phyloP scores from a whole-genome alignment of 2,888 invertebrate genomes.

The Andricus quercusramuli region DNA sequence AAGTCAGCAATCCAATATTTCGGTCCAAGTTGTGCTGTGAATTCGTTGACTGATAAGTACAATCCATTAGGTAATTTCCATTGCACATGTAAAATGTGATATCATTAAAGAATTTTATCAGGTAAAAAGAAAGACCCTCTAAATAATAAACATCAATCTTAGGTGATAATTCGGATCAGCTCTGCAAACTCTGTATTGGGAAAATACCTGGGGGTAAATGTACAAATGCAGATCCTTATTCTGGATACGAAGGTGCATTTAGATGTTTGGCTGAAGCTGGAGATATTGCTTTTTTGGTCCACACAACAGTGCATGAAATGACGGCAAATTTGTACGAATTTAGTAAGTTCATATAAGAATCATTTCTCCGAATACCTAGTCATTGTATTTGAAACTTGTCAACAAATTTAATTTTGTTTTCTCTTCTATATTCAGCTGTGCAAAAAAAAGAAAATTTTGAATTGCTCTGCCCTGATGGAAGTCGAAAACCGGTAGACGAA shows the following conservation, averaged over 20 bases:
- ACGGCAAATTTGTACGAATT: conserved; percentile 82
- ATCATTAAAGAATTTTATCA: too few relatives aligned
- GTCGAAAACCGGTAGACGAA: conserved; percentile 84
- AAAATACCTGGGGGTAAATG: conserved; percentile 89
- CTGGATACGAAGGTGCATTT: conserved; percentile 95
- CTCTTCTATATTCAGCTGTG: conserved; percentile 47
- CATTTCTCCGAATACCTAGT: conserved; percentile 39
- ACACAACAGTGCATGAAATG: conserved; percentile 89
- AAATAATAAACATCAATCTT: conserved; percentile 50
- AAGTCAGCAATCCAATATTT: conserved; percentile 95
- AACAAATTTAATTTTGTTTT: not conserved
- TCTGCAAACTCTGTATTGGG: conserved; percentile 92
- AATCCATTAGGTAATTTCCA: conserved; percentile 88
- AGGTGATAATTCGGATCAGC: conserved; percentile 86
- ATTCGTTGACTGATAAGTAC: conserved; percentile 93
- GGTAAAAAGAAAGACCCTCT: not conserved
- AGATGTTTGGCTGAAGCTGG: conserved; percentile 91
- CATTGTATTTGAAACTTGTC: not conserved
- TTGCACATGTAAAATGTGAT: not conserved
- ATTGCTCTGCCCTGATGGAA: conserved; percentile 90
- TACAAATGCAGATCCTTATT: conserved; percentile 91
- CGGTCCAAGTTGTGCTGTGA: conserved; percentile 95
- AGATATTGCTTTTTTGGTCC: conserved; percentile 94
- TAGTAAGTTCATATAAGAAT: conserved; percentile 76
- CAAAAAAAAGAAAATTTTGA: conserved; percentile 88